phyloP scores from a whole-genome alignment of 1,140 invertebrate genomes.

The Temnothorax nylanderi region DNA sequence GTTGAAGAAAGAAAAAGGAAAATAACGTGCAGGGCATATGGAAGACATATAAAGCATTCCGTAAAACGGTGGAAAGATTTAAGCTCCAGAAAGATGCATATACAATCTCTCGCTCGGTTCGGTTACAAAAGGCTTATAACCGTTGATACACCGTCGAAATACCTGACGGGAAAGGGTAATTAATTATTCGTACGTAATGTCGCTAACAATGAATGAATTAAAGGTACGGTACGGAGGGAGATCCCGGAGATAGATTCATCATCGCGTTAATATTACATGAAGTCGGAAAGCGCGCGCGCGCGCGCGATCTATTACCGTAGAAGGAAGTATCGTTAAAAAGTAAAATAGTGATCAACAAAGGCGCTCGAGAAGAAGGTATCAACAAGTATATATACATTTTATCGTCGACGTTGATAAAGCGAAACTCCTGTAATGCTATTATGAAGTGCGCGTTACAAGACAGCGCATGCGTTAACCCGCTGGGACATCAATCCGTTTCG shows the following conservation, averaged over 20 bases:
- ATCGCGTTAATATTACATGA: slow-evolving; percentile 23
- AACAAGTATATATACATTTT: slow-evolving; percentile 41
- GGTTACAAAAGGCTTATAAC: neutral
- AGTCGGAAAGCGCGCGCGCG: neutral
- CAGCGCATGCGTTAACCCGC: slow-evolving; percentile 39
- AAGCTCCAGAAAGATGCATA: neutral
- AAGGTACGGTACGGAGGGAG: neutral
- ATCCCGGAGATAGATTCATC: slow-evolving; percentile 11
- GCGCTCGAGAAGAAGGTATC: neutral
- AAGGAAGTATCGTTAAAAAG: slow-evolving; percentile 10
- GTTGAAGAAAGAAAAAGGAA: slow-evolving; percentile 2
- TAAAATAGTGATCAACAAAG: slow-evolving; percentile 17
- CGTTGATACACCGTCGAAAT: neutral
- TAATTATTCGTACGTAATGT: slow-evolving; percentile 19
- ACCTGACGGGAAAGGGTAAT: neutral
- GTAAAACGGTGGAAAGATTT: neutral
- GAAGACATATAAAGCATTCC: neutral
- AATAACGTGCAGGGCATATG: neutral
- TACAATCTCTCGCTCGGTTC: neutral
- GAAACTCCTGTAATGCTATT: slow-evolving; percentile 52
- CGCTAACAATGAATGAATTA: slow-evolving; percentile 20
- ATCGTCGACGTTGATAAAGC: slow-evolving; percentile 53
- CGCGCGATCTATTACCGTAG: neutral
- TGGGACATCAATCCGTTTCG: slow-evolving; percentile 52
- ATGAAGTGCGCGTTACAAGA: slow-evolving; percentile 47